Evolutionary conservation across 2,888 invertebrate species (phyloP).

Genomic region (Dolichomitus sp.): DNA sequence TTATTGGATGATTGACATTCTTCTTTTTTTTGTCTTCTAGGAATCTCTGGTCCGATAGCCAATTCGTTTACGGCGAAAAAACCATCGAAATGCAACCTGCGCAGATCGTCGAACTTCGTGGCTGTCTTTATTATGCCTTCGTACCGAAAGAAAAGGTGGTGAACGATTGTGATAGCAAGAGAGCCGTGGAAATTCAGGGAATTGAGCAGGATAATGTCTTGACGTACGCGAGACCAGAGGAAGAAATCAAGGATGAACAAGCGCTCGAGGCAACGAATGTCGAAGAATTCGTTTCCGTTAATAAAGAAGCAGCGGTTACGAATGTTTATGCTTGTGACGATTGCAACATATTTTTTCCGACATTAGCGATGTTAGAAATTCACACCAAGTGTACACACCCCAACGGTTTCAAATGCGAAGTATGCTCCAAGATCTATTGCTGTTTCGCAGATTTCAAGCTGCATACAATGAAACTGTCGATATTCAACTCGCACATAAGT

Average conservation of each 20-base stretch:
- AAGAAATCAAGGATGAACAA: slow-evolving; percentile 15
- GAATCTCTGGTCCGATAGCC: slow-evolving; percentile 66
- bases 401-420: slow-evolving; percentile 72
- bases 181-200: neutral
- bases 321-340: slow-evolving; percentile 72
- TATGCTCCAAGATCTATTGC: slow-evolving; percentile 72
- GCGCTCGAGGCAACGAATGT: neutral
- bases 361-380: slow-evolving; percentile 71
- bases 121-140: slow-evolving; percentile 78
- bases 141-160: slow-evolving; percentile 69
- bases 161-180: neutral
- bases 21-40: slow-evolving; percentile 44
- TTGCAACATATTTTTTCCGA: slow-evolving; percentile 76
- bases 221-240: slow-evolving; percentile 1
- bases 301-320: slow-evolving; percentile 17
- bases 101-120: slow-evolving; percentile 79
- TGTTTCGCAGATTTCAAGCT: slow-evolving; percentile 71
- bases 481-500: slow-evolving; percentile 64
- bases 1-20: slow-evolving; percentile 5
- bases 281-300: too few relatives aligned
- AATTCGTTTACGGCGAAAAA: slow-evolving; percentile 77
- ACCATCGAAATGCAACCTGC: slow-evolving; percentile 78
- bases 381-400: slow-evolving; percentile 71
- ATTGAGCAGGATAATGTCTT: slow-evolving; percentile 19
- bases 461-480: slow-evolving; percentile 70